Evolutionary conservation across 2,888 invertebrate genomes (phyloP).

Genomic region (Enoplolaimus lenunculus): DNA sequence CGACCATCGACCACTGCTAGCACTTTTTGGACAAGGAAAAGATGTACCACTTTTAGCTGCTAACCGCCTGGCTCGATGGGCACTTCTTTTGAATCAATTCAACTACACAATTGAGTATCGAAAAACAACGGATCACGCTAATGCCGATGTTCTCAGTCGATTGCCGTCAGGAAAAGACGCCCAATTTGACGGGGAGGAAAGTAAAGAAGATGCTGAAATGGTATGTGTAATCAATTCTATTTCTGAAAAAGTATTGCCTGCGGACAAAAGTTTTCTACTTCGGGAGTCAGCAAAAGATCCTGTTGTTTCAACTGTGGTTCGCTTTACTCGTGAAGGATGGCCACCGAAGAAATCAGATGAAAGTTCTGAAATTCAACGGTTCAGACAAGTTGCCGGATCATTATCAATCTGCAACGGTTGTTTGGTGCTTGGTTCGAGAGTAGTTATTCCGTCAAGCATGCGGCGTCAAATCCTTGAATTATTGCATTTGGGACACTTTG

Average conservation of each 20-base stretch:
- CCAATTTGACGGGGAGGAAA: constrained; percentile 21
- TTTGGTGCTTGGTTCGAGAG: constrained; percentile 20
- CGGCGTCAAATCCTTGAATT: constrained; percentile 1
- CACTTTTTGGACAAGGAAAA: constrained; percentile 21
- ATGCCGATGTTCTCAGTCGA: constrained; percentile 26
- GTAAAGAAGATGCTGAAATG: constrained; percentile 16
- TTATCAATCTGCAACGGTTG: constrained; percentile 26
- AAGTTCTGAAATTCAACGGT: background rate
- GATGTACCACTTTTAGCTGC: constrained; percentile 22
- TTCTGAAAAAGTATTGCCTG: background rate
- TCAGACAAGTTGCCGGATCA: background rate
- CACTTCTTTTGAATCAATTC: constrained; percentile 17
- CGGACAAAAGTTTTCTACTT: background rate
- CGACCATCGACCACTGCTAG: background rate
- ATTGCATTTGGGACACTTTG: constrained; percentile 25
- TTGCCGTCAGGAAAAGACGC: constrained; percentile 13
- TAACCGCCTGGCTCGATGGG: constrained; percentile 24
- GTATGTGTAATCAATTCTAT: constrained; percentile 6
- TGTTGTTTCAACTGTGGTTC: constrained; percentile 1
- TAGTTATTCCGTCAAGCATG: background rate
- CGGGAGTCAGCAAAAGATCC: constrained; percentile 8
- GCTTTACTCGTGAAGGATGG: constrained; percentile 14
- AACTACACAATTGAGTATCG: constrained; percentile 15
- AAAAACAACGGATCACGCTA: constrained; percentile 20
- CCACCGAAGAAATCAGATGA: constrained; percentile 9